phyloP scores from a whole-genome alignment of 1,140 invertebrate species.

The Drosophila dunni region DNA sequence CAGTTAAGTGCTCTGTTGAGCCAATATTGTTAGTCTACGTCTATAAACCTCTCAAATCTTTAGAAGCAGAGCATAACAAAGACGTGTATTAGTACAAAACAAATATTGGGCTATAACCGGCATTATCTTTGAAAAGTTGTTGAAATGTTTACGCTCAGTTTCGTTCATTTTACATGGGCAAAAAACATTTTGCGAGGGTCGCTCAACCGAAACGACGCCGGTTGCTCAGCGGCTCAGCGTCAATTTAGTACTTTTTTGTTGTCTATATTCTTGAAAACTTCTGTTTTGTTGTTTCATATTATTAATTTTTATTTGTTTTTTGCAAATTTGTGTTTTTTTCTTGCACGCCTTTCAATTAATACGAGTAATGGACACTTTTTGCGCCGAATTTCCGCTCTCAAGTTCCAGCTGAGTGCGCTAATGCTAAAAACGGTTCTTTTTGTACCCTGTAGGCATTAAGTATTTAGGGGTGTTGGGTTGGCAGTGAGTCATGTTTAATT shows the following conservation, averaged over 20 bases:
- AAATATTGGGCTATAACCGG: constrained; percentile 30
- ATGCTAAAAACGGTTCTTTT: constrained; percentile 50
- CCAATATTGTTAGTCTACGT: not conserved
- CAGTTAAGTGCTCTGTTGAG: not conserved
- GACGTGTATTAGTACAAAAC: constrained; percentile 7
- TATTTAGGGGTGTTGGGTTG: no score
- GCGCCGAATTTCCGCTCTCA: constrained; percentile 60
- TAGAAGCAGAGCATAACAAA: constrained; percentile 15
- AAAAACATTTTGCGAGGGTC: constrained; percentile 55
- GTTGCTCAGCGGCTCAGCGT: constrained; percentile 66
- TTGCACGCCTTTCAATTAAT: constrained; percentile 65
- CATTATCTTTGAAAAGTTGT: constrained; percentile 54
- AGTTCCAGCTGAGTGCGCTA: constrained; percentile 72
- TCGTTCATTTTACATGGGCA: constrained; percentile 67
- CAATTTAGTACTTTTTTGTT: constrained; percentile 57
- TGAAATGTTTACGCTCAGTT: constrained; percentile 80
- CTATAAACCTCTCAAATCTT: not conserved
- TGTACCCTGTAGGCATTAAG: constrained; percentile 12
- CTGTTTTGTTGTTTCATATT: constrained; percentile 24
- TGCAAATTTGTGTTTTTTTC: constrained; percentile 37
- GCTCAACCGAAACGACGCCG: constrained; percentile 64
- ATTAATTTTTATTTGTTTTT: constrained; percentile 23
- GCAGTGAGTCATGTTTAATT: no score
- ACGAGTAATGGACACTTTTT: constrained; percentile 79
- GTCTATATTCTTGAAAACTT: constrained; percentile 32